These are phyloP conservation scores for Archilochus colubris DNA, from an alignment of 2,113 vertebrate species.

Conservation along the genomic window DNA sequence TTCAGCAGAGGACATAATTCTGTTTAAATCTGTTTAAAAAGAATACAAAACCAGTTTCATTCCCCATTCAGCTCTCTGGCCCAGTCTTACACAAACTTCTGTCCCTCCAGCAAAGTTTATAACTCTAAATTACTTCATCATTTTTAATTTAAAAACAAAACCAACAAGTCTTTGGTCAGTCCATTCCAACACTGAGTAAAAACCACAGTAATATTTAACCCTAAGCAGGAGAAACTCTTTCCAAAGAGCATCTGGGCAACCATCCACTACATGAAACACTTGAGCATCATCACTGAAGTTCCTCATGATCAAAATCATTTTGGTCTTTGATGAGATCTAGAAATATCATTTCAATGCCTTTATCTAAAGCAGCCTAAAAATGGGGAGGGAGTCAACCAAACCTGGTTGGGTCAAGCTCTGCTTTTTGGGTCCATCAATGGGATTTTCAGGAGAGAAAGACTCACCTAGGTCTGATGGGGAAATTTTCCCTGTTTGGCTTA, in stretches of 20 bases:
- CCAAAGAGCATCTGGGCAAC: neutral
- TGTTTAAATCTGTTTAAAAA: neutral
- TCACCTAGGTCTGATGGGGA: rapidly evolving
- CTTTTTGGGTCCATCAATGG: neutral
- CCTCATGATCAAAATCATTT: neutral
- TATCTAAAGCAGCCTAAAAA: neutral
- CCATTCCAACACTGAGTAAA: rapidly evolving
- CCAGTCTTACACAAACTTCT: neutral
- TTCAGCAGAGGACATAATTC: neutral
- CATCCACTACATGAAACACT: neutral
- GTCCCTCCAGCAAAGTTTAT: neutral
- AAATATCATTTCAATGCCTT: neutral
- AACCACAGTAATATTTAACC: neutral
- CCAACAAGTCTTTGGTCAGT: neutral
- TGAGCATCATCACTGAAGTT: neutral
- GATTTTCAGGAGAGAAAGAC: neutral
- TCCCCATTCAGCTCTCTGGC: neutral
- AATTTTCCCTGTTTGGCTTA: neutral
- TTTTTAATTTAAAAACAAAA: no score
- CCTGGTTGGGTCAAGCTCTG: neutral
- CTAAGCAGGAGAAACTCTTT: neutral
- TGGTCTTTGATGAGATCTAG: neutral
- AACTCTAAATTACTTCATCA: neutral
- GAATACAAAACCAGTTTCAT: neutral
- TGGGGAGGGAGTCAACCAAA: rapidly evolving